These are phyloP conservation scores for Malthinus seriepunctatus DNA, from an alignment of 2,888 invertebrate species.

Conservation along the genomic window DNA sequence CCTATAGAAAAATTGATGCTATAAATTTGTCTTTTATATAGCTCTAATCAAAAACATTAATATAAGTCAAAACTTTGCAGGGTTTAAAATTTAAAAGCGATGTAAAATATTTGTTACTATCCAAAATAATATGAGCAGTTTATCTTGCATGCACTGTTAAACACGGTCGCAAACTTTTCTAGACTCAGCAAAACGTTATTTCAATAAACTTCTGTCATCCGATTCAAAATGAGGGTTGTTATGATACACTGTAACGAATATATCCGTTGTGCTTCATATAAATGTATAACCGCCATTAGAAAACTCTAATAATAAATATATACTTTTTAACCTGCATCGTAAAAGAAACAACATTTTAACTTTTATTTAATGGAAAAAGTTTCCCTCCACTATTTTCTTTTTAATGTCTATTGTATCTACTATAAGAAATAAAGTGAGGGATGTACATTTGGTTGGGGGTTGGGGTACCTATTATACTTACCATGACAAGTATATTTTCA, in stretches of 20 bases:
- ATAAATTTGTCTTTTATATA: conserved; percentile 27
- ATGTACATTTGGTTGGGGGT: too few relatives aligned
- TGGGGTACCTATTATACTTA: too few relatives aligned
- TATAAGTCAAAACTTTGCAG: conserved; percentile 33
- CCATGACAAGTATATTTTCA: too few relatives aligned
- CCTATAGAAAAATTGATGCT: conserved; percentile 21
- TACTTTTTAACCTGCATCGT: conserved; percentile 3
- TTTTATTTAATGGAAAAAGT: background rate
- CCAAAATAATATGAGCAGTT: conserved; percentile 40
- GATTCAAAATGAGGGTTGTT: conserved; percentile 43
- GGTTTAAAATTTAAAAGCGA: conserved; percentile 34
- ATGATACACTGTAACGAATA: conserved; percentile 39
- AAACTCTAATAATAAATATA: conserved; percentile 14
- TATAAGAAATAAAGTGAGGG: too few relatives aligned
- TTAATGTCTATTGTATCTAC: too few relatives aligned
- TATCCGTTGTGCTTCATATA: conserved; percentile 28
- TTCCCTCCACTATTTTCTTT: too few relatives aligned
- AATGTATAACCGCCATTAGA: conserved; percentile 12
- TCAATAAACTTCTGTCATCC: conserved; percentile 47
- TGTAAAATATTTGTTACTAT: conserved; percentile 45
- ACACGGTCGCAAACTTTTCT: conserved; percentile 41
- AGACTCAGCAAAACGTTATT: conserved; percentile 46
- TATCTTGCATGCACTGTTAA: conserved; percentile 45
- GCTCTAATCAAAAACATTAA: conserved; percentile 37
- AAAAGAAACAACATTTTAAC: conserved; percentile 6